Conservation (phyloP, 2,797 vertebrate species). For the Dipus sagitta region DNA sequence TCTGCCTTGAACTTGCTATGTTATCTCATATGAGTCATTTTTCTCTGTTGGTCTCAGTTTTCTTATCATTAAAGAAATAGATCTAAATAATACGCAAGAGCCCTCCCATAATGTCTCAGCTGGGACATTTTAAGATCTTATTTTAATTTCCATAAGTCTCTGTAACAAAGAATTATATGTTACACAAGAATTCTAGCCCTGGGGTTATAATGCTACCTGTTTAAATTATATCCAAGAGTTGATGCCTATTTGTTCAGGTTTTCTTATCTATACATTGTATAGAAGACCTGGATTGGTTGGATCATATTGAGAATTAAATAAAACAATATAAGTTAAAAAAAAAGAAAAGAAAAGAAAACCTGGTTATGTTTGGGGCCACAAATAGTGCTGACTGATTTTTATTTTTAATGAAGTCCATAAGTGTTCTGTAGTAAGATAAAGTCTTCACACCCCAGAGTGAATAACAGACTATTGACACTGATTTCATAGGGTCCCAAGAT, state of each 20-base stretch:
- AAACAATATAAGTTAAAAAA: not conserved
- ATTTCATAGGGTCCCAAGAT: slow-evolving; percentile 24
- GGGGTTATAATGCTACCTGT: not conserved
- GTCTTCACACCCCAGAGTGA: not conserved
- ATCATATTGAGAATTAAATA: not conserved
- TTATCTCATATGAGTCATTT: not conserved
- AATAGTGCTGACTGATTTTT: not conserved
- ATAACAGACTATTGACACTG: not conserved
- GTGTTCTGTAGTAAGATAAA: slow-evolving; percentile 13
- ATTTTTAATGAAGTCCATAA: not conserved
- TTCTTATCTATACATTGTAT: not conserved
- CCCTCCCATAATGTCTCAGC: accelerated
- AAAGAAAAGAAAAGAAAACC: not conserved
- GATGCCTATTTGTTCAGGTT: not conserved
- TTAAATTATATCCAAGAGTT: not conserved
- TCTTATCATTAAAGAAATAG: not conserved
- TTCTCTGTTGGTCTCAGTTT: not conserved
- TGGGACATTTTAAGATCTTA: not conserved
- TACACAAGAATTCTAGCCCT: not conserved
- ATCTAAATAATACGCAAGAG: not conserved
- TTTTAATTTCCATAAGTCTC: slow-evolving; percentile 9
- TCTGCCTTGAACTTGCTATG: not conserved
- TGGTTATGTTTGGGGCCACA: not conserved
- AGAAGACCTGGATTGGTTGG: not conserved
- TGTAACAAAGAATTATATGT: not conserved